Evolutionary conservation across 2,797 vertebrate species (phyloP).

Genomic region (Holocentrus rufus): DNA sequence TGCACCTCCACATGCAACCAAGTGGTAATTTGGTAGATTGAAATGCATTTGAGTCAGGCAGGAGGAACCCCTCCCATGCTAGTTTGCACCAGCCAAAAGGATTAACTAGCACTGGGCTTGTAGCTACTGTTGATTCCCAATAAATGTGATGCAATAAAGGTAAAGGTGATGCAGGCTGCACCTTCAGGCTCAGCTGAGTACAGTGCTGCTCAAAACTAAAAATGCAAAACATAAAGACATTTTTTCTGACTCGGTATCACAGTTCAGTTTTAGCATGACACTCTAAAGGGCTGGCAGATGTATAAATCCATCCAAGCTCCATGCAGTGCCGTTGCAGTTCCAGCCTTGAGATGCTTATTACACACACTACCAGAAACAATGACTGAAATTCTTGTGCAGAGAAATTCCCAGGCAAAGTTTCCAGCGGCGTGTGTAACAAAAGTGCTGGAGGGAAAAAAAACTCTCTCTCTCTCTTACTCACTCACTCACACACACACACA

Average conservation of each 20-base stretch:
- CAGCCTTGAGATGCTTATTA: constrained; percentile 60
- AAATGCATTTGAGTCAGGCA: constrained; percentile 1
- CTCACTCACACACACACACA: no score
- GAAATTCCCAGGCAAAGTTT: constrained; percentile 85
- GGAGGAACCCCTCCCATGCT: neutral
- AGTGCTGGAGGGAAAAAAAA: neutral
- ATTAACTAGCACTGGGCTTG: no score
- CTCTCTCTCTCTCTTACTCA: no score
- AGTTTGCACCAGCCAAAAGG: neutral
- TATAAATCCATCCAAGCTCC: neutral
- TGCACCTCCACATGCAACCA: constrained; percentile 9
- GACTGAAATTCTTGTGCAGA: constrained; percentile 82
- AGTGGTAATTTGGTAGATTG: neutral
- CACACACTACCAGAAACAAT: constrained; percentile 89
- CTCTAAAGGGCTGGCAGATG: no score
- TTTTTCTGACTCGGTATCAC: neutral
- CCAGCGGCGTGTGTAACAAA: constrained; percentile 79
- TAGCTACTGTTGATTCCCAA: no score
- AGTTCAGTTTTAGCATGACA: neutral
- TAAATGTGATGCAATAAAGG: no score
- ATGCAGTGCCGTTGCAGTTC: neutral
- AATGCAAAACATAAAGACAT: neutral
- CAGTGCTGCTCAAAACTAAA: neutral
- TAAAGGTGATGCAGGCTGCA: neutral
- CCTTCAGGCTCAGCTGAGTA: neutral